These are phyloP conservation scores for Syrmaticus mikado DNA, from an alignment of 2,113 vertebrate genomes.

Conservation along the genomic window DNA sequence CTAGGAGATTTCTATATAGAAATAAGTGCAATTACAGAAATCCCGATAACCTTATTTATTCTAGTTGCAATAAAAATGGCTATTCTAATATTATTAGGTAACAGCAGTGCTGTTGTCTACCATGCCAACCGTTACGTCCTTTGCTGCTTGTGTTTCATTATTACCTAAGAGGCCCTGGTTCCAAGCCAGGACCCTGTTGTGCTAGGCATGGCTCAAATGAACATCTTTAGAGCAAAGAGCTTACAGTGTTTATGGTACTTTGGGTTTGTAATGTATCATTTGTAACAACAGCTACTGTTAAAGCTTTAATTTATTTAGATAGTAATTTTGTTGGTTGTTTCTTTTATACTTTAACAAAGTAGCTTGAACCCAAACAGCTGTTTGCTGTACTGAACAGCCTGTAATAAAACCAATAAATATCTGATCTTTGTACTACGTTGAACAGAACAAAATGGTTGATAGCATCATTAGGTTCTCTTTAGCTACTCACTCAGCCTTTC, in stretches of 20 bases:
- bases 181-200: not conserved
- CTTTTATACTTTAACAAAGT: not conserved
- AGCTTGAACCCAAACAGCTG: not conserved
- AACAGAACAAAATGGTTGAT: not conserved
- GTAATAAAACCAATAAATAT: not conserved
- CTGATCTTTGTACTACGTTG: not conserved
- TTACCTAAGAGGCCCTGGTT: not conserved
- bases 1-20: not conserved
- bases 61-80: conserved; percentile 5
- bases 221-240: not conserved
- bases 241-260: not conserved
- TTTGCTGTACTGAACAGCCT: not conserved
- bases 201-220: not conserved
- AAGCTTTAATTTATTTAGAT: not conserved
- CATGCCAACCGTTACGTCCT: not conserved
- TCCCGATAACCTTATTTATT: not conserved
- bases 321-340: not conserved
- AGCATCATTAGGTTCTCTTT: not conserved
- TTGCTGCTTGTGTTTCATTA: conserved; percentile 7
- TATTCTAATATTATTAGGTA: not conserved
- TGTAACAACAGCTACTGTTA: not conserved
- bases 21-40: not conserved
- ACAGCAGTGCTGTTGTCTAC: not conserved
- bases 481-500: not conserved
- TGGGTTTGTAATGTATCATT: not conserved